A percentile compares a stretch with the other conserved stretches of the same genome.
Conservation (phyloP, 2,113 vertebrate species). For the Alligator sinensis region DNA sequence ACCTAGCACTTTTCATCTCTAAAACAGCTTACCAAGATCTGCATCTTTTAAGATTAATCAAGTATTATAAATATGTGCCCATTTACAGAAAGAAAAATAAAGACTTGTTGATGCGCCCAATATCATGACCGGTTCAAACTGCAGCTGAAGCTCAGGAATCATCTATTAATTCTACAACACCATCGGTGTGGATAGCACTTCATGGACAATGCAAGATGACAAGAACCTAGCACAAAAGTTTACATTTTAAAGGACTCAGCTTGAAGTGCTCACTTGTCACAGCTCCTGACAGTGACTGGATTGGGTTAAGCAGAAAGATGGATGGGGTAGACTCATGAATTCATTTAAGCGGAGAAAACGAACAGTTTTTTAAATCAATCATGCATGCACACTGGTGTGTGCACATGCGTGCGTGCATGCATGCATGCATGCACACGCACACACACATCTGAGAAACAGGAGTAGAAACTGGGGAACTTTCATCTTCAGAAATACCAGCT, state of each 20-base stretch:
- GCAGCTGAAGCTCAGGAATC: neutral
- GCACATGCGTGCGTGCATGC: too few relatives aligned
- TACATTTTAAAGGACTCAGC: neutral
- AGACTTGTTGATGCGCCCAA: neutral
- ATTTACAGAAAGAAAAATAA: neutral
- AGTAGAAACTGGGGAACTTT: neutral
- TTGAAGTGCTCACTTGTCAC: neutral
- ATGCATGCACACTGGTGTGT: neutral
- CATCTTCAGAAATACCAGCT: neutral
- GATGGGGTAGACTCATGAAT: neutral
- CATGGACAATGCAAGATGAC: neutral
- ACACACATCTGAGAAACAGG: neutral
- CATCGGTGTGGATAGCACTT: neutral
- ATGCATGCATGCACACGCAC: too few relatives aligned
- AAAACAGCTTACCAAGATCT: fast-evolving
- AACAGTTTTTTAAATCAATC: neutral
- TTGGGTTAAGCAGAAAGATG: neutral
- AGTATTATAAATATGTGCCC: neutral
- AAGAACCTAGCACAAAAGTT: neutral
- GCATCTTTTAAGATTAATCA: neutral
- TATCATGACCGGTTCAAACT: neutral
- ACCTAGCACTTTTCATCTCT: neutral
- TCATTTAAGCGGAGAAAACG: neutral
- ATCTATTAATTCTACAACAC: neutral
- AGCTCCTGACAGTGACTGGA: fast-evolving